Conservation (phyloP, 2,113 vertebrate genomes). For the Microtus oregoni region DNA sequence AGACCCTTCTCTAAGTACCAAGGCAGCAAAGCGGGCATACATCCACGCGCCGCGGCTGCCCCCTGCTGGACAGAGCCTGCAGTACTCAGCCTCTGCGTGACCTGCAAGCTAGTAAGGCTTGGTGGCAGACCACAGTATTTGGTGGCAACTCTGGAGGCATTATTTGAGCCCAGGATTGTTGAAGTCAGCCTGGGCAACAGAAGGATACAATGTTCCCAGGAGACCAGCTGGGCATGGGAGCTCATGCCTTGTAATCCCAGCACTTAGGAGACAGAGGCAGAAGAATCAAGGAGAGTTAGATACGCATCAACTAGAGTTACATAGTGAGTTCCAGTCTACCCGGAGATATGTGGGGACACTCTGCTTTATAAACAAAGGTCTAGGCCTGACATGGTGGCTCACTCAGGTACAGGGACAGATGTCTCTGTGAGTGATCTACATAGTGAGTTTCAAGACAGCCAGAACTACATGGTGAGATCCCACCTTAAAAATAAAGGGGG, state of each 20-base stretch:
- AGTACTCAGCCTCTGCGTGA: neutral
- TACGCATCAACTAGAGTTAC: too few relatives aligned
- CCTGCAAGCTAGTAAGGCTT: too few relatives aligned
- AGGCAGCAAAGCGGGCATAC: rapidly evolving
- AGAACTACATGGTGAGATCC: neutral
- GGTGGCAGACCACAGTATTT: neutral
- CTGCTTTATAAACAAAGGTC: neutral
- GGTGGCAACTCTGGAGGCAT: neutral
- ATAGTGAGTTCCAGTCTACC: neutral
- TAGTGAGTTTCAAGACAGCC: neutral
- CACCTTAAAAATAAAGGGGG: neutral
- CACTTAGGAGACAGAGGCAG: neutral
- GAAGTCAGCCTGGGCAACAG: neutral
- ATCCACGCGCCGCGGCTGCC: constrained; percentile 70
- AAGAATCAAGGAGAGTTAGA: neutral
- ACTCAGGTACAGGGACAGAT: neutral
- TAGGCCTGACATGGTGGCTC: neutral
- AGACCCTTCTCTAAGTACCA: neutral
- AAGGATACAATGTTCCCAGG: neutral
- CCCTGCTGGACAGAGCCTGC: constrained; percentile 71
- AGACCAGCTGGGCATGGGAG: neutral
- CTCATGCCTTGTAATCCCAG: too few relatives aligned
- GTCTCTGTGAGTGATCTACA: neutral
- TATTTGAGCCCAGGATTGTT: neutral
- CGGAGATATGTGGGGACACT: neutral